Base-by-base conservation (phyloP, 1,140 invertebrate species). In the Diabrotica undecimpunctata region DNA sequence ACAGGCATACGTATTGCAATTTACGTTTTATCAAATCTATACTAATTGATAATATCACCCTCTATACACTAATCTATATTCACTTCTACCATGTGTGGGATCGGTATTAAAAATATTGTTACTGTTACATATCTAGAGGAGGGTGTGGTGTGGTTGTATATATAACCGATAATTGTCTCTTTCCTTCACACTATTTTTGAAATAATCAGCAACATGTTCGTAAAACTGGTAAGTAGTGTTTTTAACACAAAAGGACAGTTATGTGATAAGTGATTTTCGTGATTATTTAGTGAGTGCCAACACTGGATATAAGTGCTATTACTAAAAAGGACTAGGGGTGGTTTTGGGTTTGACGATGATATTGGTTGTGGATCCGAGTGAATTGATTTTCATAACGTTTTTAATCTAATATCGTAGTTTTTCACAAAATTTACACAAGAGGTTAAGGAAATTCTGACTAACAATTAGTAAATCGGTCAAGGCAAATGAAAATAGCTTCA, bases 181-280 rank as follows among this genome's bases (percentile, higher is more conserved):
- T 50, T 53, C 54, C 13, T 51, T 38, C 62, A 58, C 63, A 65
- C 66, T 67, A n/a, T 46, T 46, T 46, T n/a, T 67, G 9, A 9
- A 39, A 41, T 62, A 54, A 57, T 66, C 70, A 67, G 66, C 76
- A 76, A 78, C 77, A 78, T 78, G 77, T 78, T 78, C 72, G 77
- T 77, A 78, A 78, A 78, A 78, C 76, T 78, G 77, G 77, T 78
- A 75, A 77, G 77, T 75, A 62, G 53, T 60, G 62, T 50, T 58
- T 60, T 61, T 58, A 35, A 12, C 7, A 37, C 12, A 51, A 59
- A 53, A 10, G 13, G n/a, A 35, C 25, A 61, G 41, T 55, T 14
- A 6, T 14, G 54, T 36, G 54, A 7, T 25, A 36, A 38, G 13
- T 60, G 8, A 3, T 0, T 13, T 35, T 14, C 14, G 59, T 51